phyloP scores from a whole-genome alignment of 2,888 invertebrate genomes.

The Linnaemya vulpina region DNA sequence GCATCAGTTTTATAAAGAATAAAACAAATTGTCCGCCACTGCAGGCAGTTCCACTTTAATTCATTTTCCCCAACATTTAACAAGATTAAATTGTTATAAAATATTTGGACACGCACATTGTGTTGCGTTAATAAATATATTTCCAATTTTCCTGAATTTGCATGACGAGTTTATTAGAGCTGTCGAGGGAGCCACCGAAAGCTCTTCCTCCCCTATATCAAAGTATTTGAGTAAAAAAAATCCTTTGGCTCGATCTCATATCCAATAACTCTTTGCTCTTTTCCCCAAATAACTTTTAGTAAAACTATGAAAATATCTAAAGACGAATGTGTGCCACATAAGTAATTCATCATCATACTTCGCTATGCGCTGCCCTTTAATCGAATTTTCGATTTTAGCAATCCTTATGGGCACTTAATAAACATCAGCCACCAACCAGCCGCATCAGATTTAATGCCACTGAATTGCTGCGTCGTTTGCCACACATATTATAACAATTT shows the following conservation, averaged over 20 bases:
- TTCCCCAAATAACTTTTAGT: too few relatives aligned
- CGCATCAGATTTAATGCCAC: conserved; percentile 33
- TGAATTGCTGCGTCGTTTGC: conserved; percentile 41
- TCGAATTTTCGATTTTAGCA: conserved; percentile 66
- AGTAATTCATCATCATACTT: conserved; percentile 4
- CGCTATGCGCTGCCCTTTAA: conserved; percentile 64
- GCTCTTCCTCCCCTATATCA: too few relatives aligned
- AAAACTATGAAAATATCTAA: background rate
- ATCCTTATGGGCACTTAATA: conserved; percentile 62
- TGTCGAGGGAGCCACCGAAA: too few relatives aligned
- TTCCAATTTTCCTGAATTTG: background rate
- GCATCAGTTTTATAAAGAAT: background rate
- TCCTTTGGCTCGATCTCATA: too few relatives aligned
- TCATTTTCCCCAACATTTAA: conserved; percentile 44
- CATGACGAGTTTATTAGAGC: background rate
- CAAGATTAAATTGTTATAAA: conserved; percentile 41
- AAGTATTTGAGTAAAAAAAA: too few relatives aligned
- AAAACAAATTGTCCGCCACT: background rate
- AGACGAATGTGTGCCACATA: background rate
- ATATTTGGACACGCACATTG: background rate
- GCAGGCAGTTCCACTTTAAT: conserved; percentile 3
- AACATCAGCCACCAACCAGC: conserved; percentile 42
- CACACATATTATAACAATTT: conserved; percentile 38
- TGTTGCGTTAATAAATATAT: conserved; percentile 7
- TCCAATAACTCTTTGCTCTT: too few relatives aligned